Base-by-base conservation (phyloP, 2,888 invertebrate species). In the Agrochola macilenta region DNA sequence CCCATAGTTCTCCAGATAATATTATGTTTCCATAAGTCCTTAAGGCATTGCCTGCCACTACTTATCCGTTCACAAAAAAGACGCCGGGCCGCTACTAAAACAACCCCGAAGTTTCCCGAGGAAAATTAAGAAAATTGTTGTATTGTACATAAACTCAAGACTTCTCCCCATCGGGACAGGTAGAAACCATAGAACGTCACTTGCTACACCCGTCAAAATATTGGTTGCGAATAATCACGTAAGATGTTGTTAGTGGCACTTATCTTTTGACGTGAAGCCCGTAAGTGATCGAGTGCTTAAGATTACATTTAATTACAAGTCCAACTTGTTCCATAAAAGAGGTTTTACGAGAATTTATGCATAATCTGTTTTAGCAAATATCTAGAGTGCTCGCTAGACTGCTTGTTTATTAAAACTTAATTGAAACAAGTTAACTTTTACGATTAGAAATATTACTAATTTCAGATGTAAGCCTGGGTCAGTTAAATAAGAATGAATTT, bases 251-350 rank as follows among this genome's bases (percentile, higher is more conserved):
- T 65, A 58, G 61, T 58, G 39, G 60, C 58, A 70, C 35, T 83
- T 79, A 82, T 71, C 61, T 74, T 57, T 43, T 70, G 60, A 79
- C 63, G 54, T 69, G 58, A 71, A 74, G 63, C 23, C 54, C 30
- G 58, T 60, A 46, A 75, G 64, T 84, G 81, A 84, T 84, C 68
- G 64, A 84, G 75, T 84, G 68, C 63, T 64, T 57, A 54, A 75
- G 63, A 75, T 84, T 61, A 57, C 39, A 74, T 64, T 71, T 80
- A 80, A 84, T 75, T 72, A 80, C 63, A 72, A 30, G 71, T 57
- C 49, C 46, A 43, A 71, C 85, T 54, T 20, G 71, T 82, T 82
- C 35, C 35, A 69, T 79, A 52, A 72, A 80, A 68, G 74, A 61
- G 75, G 74, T 75, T 65, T 78, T 61, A 65, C 60, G 43, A 74